Evolutionary conservation across 2,797 vertebrate species (phyloP), one percentile per base, ranked within the genome.

Genomic region (Limosa lapponica): DNA sequence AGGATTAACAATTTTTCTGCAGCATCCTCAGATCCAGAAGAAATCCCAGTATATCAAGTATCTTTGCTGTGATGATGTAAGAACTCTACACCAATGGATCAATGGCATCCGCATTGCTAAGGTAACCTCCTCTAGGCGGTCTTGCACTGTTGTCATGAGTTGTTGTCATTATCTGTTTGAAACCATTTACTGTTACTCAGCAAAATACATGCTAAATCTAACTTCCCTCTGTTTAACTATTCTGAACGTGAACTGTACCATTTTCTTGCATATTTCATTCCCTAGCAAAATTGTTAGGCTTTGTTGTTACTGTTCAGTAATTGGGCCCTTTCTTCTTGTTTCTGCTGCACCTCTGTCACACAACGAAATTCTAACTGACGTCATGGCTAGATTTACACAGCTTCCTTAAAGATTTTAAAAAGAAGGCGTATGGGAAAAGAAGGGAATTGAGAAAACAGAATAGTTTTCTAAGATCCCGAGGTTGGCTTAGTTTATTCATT

Each of bases 41-140:
- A 99, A 99, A 95, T 99, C 99, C 5, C 99, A 99, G 95, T 99
- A 99, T 96, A 99, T 99, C 94, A 99, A 99, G 92, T 99, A 99
- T 75, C 98, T 99, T 93, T 99, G 99, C 96, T 99, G 99, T 70
- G 99, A 99, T 90, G 99, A 99, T 57, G 98, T 99, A 89, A 98
- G 99, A 96, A 99, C 99, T 34, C 98, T 99, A 52, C 99, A 99
- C 96, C 99, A 99, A n/a, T 99, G 99, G 99, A 98, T 99, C 95
- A 99, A 99, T 49, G 99, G 99, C 13, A 99, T 99, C 87, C 99
- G 99, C 61, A 99, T 99, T 18, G 99, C 99, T 55, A 99, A 99
- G 98, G 99, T 99, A 97, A 52, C 27, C 32, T 77, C 69, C 58
- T 84, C 32, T 39, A 18, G 66, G 27, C n/a, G 73, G 39, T 61